Evolutionary conservation across 30 jellyfish, hydroid and myxozoan species (phyloP).

Genomic region (Hydractinia symbiolongicarpus): DNA sequence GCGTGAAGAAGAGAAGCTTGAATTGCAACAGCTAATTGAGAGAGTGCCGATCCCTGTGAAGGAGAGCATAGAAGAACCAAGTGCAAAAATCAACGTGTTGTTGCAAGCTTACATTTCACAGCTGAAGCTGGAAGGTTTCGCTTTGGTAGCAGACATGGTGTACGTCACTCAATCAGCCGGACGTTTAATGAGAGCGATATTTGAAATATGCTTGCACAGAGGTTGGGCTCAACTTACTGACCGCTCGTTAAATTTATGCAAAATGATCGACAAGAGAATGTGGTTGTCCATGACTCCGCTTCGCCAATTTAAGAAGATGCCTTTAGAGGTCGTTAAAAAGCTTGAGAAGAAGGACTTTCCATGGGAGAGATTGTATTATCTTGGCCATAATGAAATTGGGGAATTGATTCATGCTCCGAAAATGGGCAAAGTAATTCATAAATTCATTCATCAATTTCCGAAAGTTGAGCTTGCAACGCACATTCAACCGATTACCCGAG

Average conservation of each 20-base stretch:
- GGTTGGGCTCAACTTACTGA: conserved; percentile 99
- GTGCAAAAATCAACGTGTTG: conserved; percentile 94
- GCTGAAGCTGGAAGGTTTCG: conserved; percentile 98
- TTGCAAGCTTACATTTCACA: conserved; percentile 97
- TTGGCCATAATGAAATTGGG: conserved; percentile 96
- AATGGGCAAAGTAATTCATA: conserved; percentile 98
- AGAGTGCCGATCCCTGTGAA: conserved; percentile 98
- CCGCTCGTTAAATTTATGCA: conserved; percentile 82
- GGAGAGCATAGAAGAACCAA: conserved; percentile 97
- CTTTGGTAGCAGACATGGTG: conserved; percentile 96
- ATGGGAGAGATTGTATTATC: conserved; percentile 96
- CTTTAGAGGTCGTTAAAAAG: conserved; percentile 85
- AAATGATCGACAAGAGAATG: conserved; percentile 97
- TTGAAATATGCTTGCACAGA: conserved; percentile 87
- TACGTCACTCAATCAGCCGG: conserved; percentile 99
- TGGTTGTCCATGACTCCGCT: conserved; percentile 99
- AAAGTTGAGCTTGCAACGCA: conserved; percentile 92
- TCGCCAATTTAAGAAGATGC: conserved; percentile 94
- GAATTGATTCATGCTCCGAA: conserved; percentile 98
- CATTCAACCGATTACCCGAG: conserved; percentile 94
- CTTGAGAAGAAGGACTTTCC: conserved; percentile 98
- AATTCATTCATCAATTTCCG: conserved; percentile 96
- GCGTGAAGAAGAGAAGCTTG: conserved; percentile 96
- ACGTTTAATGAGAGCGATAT: conserved; percentile 93
- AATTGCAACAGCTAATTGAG: conserved; percentile 89